Conservation (phyloP, 2,113 vertebrate species). For the Ceyx melanurus region DNA sequence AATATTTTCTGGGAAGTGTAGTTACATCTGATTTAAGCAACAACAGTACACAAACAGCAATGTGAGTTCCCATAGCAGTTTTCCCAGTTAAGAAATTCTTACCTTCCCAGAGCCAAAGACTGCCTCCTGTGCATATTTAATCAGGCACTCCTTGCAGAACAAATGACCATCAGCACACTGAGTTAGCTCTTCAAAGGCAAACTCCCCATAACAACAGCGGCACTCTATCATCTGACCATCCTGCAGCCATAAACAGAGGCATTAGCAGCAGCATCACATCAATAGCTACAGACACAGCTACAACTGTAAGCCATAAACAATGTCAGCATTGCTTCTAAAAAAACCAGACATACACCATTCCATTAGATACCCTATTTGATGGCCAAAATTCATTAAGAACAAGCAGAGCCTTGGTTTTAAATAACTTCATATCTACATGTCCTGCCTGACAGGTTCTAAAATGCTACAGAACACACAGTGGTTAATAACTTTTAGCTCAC, state of each 20-base stretch:
- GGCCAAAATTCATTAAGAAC: neutral
- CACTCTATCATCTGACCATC: conserved; percentile 97
- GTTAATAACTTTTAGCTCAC: neutral
- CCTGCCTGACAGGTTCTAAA: neutral
- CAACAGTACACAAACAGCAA: neutral
- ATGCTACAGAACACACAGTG: neutral
- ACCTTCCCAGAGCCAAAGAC: conserved; percentile 96
- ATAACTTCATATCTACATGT: neutral
- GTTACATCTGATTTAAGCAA: neutral
- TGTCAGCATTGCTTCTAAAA: neutral
- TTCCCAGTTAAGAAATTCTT: neutral
- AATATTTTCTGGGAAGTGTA: neutral
- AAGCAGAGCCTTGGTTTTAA: neutral
- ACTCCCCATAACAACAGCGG: conserved; percentile 94
- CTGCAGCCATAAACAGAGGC: conserved; percentile 65
- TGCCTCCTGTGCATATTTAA: conserved; percentile 96
- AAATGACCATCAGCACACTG: conserved; percentile 96
- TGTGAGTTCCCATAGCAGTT: neutral
- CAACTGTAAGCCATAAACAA: neutral
- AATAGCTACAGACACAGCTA: neutral
- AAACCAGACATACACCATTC: neutral
- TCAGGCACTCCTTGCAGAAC: conserved; percentile 97
- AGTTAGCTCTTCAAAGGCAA: conserved; percentile 95
- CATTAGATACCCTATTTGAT: neutral
- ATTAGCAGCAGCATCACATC: neutral